phyloP scores from a whole-genome alignment of 1,140 invertebrate species.

The Holcopasites calliopsidis region DNA sequence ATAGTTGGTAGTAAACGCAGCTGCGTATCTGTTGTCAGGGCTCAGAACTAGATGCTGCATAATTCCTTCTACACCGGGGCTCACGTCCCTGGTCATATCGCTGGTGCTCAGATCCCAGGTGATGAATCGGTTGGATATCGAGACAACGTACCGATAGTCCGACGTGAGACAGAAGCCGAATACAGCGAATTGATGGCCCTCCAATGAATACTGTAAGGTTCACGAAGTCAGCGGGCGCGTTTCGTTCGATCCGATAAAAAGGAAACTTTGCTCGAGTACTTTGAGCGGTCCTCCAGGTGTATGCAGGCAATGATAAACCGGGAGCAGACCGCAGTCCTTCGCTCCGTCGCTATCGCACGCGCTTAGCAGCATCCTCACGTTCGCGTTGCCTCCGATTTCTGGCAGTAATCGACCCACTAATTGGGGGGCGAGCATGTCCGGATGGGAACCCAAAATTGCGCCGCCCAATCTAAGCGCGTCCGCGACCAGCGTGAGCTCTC shows the following conservation, averaged over 20 bases:
- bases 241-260: too few species aligned
- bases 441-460: conserved; percentile 93
- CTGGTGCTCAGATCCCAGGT: conserved; percentile 98
- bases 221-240: background rate
- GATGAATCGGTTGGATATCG: conserved; percentile 97
- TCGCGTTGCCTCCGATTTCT: conserved; percentile 91
- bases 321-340: conserved; percentile 93
- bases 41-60: conserved; percentile 97
- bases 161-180: conserved; percentile 96
- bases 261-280: conserved; percentile 77
- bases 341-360: conserved; percentile 94
- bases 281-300: conserved; percentile 98
- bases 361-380: conserved; percentile 91
- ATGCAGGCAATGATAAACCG: conserved; percentile 96
- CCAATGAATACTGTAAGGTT: conserved; percentile 91
- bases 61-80: conserved; percentile 95
- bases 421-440: conserved; percentile 97
- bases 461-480: conserved; percentile 96
- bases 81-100: conserved; percentile 93
- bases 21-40: conserved; percentile 96
- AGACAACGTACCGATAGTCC: conserved; percentile 96
- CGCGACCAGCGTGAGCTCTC: conserved; percentile 95
- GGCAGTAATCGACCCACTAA: conserved; percentile 95
- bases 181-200: conserved; percentile 98
- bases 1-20: conserved; percentile 98